These are phyloP conservation scores for Spodoptera littoralis DNA, from an alignment of 2,888 invertebrate species.

Conservation along the genomic window DNA sequence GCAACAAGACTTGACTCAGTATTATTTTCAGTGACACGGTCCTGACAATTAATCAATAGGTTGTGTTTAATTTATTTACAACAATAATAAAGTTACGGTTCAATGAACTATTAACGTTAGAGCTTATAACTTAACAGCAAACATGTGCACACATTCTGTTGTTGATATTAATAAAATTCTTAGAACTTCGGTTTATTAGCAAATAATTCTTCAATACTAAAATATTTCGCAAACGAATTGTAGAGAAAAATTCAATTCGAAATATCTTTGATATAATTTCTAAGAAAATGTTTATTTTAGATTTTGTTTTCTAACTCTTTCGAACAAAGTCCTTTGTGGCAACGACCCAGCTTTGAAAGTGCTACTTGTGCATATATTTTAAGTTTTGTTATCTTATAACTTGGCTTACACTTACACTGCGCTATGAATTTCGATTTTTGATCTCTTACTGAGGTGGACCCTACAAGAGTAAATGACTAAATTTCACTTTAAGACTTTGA, in stretches of 20 bases:
- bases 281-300: slow-evolving; percentile 10
- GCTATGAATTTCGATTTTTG: slow-evolving; percentile 17
- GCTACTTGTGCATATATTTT: slow-evolving; percentile 35
- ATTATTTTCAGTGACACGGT: no score
- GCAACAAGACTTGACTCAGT: no score
- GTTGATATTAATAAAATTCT: slow-evolving; percentile 22
- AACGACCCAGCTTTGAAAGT: slow-evolving; percentile 23
- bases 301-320: slow-evolving; percentile 19
- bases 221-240: neutral
- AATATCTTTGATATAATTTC: neutral
- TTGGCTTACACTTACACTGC: slow-evolving; percentile 12
- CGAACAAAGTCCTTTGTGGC: slow-evolving; percentile 14
- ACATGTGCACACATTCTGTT: slow-evolving; percentile 9
- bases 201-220: neutral
- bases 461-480: no score
- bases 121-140: neutral
- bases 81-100: slow-evolving; percentile 5
- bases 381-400: slow-evolving; percentile 26
- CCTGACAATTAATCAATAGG: no score
- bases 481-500: no score
- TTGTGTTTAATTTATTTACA: no score
- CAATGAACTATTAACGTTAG: slow-evolving; percentile 4
- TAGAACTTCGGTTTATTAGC: neutral
- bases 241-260: slow-evolving; percentile 1
- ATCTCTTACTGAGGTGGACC: neutral